phyloP scores from a whole-genome alignment of 2,888 invertebrate genomes.

The Tuta absoluta region DNA sequence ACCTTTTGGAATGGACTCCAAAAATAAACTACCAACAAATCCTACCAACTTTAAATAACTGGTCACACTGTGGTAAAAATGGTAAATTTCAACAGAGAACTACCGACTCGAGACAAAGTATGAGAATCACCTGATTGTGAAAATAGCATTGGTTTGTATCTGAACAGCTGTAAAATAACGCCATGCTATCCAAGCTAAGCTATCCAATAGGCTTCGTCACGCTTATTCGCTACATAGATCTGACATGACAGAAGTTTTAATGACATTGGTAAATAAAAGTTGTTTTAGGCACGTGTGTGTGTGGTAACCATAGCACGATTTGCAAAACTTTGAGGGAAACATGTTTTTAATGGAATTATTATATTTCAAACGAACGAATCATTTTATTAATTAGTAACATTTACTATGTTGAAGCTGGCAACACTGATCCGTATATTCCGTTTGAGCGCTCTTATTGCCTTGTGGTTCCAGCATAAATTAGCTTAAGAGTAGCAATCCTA shows the following conservation, averaged over 20 bases:
- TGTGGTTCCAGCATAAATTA: too few relatives aligned
- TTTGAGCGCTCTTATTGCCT: too few relatives aligned
- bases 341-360: background rate
- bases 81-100: conserved; percentile 88
- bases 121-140: conserved; percentile 98
- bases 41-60: conserved; percentile 35
- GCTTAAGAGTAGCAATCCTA: too few relatives aligned
- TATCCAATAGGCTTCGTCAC: conserved; percentile 51
- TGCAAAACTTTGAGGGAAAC: background rate
- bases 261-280: conserved; percentile 36
- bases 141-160: conserved; percentile 95
- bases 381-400: too few relatives aligned
- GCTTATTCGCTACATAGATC: conserved; percentile 57
- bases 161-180: conserved; percentile 52
- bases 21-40: conserved; percentile 34
- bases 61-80: conserved; percentile 52
- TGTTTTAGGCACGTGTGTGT: background rate
- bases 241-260: conserved; percentile 42
- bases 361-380: too few relatives aligned
- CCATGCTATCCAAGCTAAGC: conserved; percentile 46
- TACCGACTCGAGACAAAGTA: conserved; percentile 98
- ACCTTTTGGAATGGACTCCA: conserved; percentile 69
- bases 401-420: too few relatives aligned
- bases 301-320: background rate
- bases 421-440: too few relatives aligned